Evolutionary conservation across 2,113 vertebrate genomes (phyloP), one percentile per base, ranked within the genome.

Genomic region (Naja naja): DNA sequence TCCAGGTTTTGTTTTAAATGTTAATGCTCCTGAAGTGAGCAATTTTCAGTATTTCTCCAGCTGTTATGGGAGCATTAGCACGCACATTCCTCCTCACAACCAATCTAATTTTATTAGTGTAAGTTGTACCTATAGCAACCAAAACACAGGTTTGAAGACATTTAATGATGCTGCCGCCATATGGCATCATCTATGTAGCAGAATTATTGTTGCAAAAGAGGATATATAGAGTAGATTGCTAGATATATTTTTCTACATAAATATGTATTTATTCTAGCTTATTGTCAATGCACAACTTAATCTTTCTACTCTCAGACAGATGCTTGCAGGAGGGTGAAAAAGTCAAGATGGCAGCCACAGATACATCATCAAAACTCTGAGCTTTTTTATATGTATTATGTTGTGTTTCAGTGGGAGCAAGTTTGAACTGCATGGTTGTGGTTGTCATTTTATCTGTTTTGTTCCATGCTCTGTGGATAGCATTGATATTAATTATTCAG

Each of bases 1-100:
- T 89, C 60, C 93, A 60, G 90, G 89, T n/a, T 86, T 0, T 39
- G 14, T 94, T 89, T 94, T 86, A 74, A 92, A 92, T 88, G 87
- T 45, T 3, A 90, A 89, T 89, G 18, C 2, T 91, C 74, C 88
- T 53, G 22, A 87, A 93, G 95, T 86, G 88, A 93, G 53, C 4
- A 87, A 43, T 87, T 91, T 89, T 30, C 6, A 5, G 0, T 27
- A 16, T 88, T n/a, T 93, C 90, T 18, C 4, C 43, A 89, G 7
- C 47, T 92, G 56, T 45, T 91, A 87, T 23, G 25, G 25, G 85
- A 47, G 55, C 58, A 30, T 54, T 55, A 85, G 52, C 12, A 58
- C 20, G 54, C 85, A 53, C 49, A 5, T 23, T 34, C 30, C 25
- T 81, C n/a, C 3, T 25, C 18, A 45, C 58, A 88, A 88, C 45